Base-by-base conservation (phyloP, 2,113 vertebrate species). In the Suricata suricatta region DNA sequence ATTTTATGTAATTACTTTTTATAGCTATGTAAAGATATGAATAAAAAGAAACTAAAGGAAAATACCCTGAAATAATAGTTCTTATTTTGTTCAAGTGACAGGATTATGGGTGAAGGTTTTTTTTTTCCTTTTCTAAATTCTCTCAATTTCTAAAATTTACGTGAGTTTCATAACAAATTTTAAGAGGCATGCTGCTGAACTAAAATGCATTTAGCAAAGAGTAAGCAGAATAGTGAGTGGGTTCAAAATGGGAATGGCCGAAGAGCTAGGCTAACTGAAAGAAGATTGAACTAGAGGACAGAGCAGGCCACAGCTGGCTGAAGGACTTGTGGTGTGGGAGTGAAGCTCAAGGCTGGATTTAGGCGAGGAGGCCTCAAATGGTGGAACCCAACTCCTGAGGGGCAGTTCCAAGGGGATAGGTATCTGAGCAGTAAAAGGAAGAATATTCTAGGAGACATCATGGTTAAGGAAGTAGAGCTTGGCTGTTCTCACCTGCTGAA, bases 1-100 rank as follows among this genome's bases (percentile, higher is more conserved):
- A 94, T 93, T 82, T 95, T 86, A 68, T 69, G 11, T 82, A 66
- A 15, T 81, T 80, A 66, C 38, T 74, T 77, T 93, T 88, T 92
- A 38, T 87, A 81, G 47, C 25, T 66, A 60, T 88, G 5, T 77
- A 66, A 93, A 93, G 84, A 72, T 84, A 41, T 25, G 54, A 91
- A 23, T 64, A 90, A 87, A 87, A 80, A 63, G 1, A 82, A 71
- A 60, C 44, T 68, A 85, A 91, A 93, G 29, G 15, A 96, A 93
- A 82, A 57, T 27, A 27, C 4, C 83, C 10, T 35, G 19, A 85
- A 74, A 60, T 64, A 38, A 86, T 79, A 80, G 27, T 35, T 74
- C 27, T 95, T 94, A 63, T 57, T 94, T 52, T 89, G 21, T 87
- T 83, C 87, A 21, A 69, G 72, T 60, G 23, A 50, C 23, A 90